A percentile compares a stretch with the other conserved stretches of the same genome.
Evolutionary conservation across 2,113 vertebrate species (phyloP).

Genomic region (Stegostoma tigrinum): DNA sequence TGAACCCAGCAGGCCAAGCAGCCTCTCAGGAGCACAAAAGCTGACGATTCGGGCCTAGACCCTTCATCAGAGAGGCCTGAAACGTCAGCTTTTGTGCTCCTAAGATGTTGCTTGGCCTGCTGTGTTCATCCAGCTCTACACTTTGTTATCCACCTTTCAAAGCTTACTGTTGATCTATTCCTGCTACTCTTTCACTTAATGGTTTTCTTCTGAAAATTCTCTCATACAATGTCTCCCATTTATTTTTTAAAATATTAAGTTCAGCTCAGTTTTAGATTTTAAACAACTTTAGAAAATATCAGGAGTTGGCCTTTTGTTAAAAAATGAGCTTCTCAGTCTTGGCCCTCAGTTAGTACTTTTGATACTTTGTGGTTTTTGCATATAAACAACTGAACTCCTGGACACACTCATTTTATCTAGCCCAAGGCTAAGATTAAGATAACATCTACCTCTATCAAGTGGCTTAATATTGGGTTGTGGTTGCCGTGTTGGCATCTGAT

Average conservation of each 20-base stretch:
- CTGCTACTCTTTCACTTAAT: not conserved
- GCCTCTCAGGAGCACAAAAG: no score
- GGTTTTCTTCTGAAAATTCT: not conserved
- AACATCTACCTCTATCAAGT: not conserved
- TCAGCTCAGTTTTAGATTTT: not conserved
- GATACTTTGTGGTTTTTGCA: not conserved
- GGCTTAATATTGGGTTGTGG: not conserved
- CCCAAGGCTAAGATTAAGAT: not conserved
- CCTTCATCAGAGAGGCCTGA: no score
- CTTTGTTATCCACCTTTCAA: no score
- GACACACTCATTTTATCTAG: not conserved
- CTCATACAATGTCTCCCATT: not conserved
- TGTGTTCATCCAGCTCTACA: no score
- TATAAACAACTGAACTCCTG: not conserved
- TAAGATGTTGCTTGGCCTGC: no score
- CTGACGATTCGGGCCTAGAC: no score
- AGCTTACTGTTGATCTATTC: not conserved
- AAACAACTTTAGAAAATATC: not conserved
- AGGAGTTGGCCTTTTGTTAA: not conserved
- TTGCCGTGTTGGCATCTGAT: not conserved
- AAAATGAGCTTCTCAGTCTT: not conserved
- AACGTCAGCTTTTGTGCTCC: no score
- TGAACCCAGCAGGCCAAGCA: no score
- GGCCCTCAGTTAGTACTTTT: not conserved
- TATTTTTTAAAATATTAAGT: not conserved